Conservation (phyloP, 1,140 invertebrate species). For the Zaprionus gabonicus region DNA sequence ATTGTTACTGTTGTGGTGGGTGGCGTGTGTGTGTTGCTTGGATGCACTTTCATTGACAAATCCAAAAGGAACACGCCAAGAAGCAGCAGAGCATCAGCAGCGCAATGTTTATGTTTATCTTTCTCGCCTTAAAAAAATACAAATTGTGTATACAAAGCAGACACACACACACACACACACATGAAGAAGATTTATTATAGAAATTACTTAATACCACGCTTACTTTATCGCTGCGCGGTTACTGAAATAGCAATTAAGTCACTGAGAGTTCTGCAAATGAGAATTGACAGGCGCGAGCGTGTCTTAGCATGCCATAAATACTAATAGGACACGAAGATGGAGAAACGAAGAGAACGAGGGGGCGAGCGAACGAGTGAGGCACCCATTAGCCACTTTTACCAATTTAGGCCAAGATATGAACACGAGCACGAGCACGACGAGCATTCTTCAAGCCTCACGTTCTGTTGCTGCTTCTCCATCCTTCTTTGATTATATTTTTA, state of each 20-base stretch:
- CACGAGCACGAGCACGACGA: constrained; percentile 30
- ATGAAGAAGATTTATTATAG: constrained; percentile 43
- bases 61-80: constrained; percentile 20
- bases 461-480: constrained; percentile 7
- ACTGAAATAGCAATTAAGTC: constrained; percentile 61
- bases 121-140: background rate
- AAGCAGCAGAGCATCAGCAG: background rate
- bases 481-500: constrained; percentile 62
- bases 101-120: constrained; percentile 46
- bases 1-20: constrained; percentile 7
- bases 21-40: constrained; percentile 37
- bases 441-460: constrained; percentile 39
- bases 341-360: constrained; percentile 1
- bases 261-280: constrained; percentile 41
- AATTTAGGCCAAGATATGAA: constrained; percentile 62
- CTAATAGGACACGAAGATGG: constrained; percentile 27
- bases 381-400: constrained; percentile 71
- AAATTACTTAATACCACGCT: constrained; percentile 46
- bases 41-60: constrained; percentile 56
- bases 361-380: constrained; percentile 3
- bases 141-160: background rate
- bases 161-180: background rate
- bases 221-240: constrained; percentile 26
- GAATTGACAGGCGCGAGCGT: constrained; percentile 32
- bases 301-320: constrained; percentile 47